phyloP scores from a whole-genome alignment of 1,140 invertebrate species.

The Harpegnathos saltator region DNA sequence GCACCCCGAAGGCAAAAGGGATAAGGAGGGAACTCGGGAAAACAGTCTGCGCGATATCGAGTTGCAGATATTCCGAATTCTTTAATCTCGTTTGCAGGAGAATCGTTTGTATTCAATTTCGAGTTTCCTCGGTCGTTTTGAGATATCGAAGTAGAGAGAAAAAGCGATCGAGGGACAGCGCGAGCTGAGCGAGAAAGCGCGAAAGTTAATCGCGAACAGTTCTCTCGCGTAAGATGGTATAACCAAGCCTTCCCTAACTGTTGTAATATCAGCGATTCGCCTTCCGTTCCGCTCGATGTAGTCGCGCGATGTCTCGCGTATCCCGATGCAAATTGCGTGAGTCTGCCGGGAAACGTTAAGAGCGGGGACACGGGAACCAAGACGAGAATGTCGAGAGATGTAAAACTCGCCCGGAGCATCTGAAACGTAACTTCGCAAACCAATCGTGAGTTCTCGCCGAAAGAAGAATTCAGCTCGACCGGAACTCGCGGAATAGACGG shows the following conservation, averaged over 20 bases:
- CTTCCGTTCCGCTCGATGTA: constrained; percentile 39
- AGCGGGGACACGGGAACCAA: constrained; percentile 24
- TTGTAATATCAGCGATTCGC: constrained; percentile 35
- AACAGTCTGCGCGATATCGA: too few relatives aligned
- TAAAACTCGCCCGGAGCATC: constrained; percentile 46
- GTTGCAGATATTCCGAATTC: too few relatives aligned
- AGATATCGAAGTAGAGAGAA: too few relatives aligned
- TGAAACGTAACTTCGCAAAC: constrained; percentile 44
- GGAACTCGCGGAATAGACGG: background rate
- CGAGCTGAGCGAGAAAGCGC: too few relatives aligned
- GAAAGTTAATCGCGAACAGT: constrained; percentile 26
- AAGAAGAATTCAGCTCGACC: constrained; percentile 44
- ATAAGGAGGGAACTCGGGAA: too few relatives aligned
- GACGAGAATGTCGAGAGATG: constrained; percentile 19
- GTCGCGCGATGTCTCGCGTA: constrained; percentile 22
- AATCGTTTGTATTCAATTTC: too few relatives aligned
- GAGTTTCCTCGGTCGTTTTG: too few relatives aligned
- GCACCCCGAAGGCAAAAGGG: too few relatives aligned
- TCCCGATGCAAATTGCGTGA: constrained; percentile 51
- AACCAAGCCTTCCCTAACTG: constrained; percentile 29
- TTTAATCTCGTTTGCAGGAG: too few relatives aligned
- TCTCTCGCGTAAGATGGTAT: background rate
- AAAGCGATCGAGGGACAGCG: too few relatives aligned
- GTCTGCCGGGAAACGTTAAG: constrained; percentile 23
- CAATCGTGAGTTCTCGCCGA: constrained; percentile 46